Conservation (phyloP, 2,113 vertebrate genomes). For the Mirza zaza region DNA sequence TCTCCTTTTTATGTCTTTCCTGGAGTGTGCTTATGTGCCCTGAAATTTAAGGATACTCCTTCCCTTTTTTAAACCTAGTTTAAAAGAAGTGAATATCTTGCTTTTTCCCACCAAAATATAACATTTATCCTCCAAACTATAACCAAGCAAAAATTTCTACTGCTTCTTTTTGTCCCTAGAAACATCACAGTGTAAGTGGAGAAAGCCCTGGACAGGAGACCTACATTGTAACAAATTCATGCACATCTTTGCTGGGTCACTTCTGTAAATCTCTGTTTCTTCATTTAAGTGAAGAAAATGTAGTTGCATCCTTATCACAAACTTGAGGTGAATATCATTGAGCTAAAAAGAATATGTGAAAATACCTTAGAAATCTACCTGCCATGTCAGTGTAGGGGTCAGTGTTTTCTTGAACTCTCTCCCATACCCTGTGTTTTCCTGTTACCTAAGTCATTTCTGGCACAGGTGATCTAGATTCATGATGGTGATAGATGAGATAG, state of each 20-base stretch:
- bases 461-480: background rate
- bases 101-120: background rate
- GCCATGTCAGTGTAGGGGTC: fast-evolving
- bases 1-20: background rate
- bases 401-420: background rate
- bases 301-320: background rate
- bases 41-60: background rate
- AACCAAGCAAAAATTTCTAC: background rate
- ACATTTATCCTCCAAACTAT: background rate
- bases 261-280: background rate
- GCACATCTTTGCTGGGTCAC: background rate
- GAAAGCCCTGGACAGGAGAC: background rate
- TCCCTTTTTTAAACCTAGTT: background rate
- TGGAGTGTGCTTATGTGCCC: background rate
- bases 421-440: background rate
- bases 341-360: background rate
- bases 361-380: background rate
- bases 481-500: background rate
- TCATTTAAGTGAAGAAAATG: background rate
- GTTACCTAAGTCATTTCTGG: background rate
- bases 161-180: background rate
- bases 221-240: fast-evolving
- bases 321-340: background rate
- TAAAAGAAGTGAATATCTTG: background rate
- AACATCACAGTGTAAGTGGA: background rate